These are phyloP conservation scores for Theonella swinhoei DNA, from an alignment of 37 sponge, comb jelly and placozoan species.

Conservation along the genomic window DNA sequence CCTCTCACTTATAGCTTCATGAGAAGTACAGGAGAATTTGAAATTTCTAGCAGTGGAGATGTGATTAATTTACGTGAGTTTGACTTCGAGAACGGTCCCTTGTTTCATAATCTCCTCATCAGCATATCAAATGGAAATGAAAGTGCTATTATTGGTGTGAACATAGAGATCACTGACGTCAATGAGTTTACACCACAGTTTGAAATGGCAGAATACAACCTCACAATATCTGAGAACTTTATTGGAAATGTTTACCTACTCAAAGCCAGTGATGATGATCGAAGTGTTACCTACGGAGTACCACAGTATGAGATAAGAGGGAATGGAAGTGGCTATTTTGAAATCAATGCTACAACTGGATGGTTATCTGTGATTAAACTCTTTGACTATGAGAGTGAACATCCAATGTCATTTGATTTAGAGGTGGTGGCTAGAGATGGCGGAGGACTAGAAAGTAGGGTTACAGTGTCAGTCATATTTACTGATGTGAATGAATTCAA, in stretches of 20 bases:
- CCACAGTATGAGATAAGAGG: neutral
- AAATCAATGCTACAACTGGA: conserved; percentile 35
- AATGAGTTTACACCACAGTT: conserved; percentile 47
- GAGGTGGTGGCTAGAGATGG: conserved; percentile 40
- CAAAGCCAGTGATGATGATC: conserved; percentile 25
- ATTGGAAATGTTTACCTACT: conserved; percentile 7
- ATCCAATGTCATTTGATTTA: neutral
- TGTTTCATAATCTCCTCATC: neutral
- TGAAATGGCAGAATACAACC: conserved; percentile 24
- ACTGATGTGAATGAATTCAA: conserved; percentile 62
- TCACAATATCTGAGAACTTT: conserved; percentile 34
- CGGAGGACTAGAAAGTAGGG: conserved; percentile 16
- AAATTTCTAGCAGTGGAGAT: conserved; percentile 25
- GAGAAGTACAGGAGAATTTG: conserved; percentile 14
- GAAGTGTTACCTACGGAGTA: conserved; percentile 14
- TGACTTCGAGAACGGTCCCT: conserved; percentile 49
- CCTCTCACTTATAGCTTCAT: conserved; percentile 21
- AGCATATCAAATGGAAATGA: neutral
- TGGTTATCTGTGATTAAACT: conserved; percentile 9
- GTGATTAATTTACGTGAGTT: conserved; percentile 30
- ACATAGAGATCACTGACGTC: conserved; percentile 39
- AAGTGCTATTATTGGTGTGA: conserved; percentile 25
- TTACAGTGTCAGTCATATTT: neutral
- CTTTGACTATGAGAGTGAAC: conserved; percentile 52
- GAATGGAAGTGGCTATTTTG: conserved; percentile 8